Percentiles rank a stretch among this genome's conserved stretches.
Evolutionary conservation across 2,797 vertebrate genomes (phyloP).

Genomic region (Echiichthys vipera): DNA sequence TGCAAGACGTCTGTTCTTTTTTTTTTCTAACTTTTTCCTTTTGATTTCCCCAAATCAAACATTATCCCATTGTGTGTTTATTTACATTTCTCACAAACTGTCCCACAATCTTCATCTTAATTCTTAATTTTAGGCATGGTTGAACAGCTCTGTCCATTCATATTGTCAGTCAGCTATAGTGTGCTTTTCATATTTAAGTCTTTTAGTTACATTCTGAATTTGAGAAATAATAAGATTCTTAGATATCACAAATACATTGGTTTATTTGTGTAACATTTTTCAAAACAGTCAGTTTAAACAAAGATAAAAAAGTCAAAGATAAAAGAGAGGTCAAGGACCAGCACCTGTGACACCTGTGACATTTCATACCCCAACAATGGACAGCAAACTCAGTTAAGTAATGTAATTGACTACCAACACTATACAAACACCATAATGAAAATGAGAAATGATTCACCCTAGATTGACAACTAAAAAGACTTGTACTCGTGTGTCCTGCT

Average conservation of each 20-base stretch:
- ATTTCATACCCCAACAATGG: not conserved
- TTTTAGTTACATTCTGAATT: no score
- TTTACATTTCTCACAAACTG: not conserved
- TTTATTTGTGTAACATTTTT: no score
- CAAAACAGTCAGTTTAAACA: conserved; percentile 1
- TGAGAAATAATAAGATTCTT: no score
- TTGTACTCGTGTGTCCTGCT: not conserved
- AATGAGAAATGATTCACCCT: no score
- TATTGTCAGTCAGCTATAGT: not conserved
- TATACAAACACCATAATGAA: no score
- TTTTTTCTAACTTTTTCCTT: no score
- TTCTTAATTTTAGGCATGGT: not conserved
- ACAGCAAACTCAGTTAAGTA: not conserved
- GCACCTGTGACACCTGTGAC: not conserved
- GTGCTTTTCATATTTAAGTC: not conserved
- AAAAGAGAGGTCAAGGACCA: not conserved
- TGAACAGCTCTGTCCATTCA: not conserved
- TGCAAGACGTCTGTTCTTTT: not conserved
- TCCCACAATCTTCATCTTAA: not conserved
- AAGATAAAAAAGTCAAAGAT: not conserved
- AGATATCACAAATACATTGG: no score
- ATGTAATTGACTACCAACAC: no score
- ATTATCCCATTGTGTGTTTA: not conserved
- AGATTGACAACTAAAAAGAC: no score
- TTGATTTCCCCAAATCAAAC: not conserved